These are phyloP conservation scores for Eurytoma adleriae DNA, from an alignment of 2,888 invertebrate species.

Conservation along the genomic window DNA sequence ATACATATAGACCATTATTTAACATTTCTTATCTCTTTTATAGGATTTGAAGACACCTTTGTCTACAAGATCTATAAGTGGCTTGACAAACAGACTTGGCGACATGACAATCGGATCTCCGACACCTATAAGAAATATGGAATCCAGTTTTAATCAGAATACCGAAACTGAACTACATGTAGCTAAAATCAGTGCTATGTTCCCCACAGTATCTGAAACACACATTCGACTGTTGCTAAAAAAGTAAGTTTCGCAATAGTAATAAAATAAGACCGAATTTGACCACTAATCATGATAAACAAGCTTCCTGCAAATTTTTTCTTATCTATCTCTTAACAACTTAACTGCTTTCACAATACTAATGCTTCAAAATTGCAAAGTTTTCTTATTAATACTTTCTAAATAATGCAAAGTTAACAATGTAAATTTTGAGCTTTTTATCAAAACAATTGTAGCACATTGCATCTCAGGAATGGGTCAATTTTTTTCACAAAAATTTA, in stretches of 20 bases:
- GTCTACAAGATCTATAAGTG: conserved; percentile 71
- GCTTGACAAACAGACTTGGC: conserved; percentile 72
- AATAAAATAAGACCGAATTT: conserved; percentile 9
- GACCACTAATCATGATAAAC: neutral
- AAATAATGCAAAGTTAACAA: conserved; percentile 36
- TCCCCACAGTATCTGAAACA: conserved; percentile 92
- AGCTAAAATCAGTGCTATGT: conserved; percentile 89
- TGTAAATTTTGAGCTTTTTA: conserved; percentile 34
- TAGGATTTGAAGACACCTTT: conserved; percentile 74
- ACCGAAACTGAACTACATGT: conserved; percentile 86
- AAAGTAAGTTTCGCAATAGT: conserved; percentile 82
- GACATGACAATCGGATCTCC: conserved; percentile 73
- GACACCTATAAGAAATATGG: conserved; percentile 74
- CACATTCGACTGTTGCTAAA: conserved; percentile 91
- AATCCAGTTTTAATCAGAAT: conserved; percentile 81
- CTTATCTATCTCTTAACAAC: conserved; percentile 39
- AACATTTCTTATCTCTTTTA: conserved; percentile 42
- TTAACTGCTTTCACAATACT: conserved; percentile 55
- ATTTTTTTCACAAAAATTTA: neutral
- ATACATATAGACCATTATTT: neutral
- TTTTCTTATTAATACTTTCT: conserved; percentile 15
- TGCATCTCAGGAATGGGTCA: conserved; percentile 39
- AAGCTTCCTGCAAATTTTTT: conserved; percentile 44
- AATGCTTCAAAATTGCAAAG: conserved; percentile 35
- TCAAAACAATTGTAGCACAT: conserved; percentile 25